Percentiles rank a stretch among this genome's conserved stretches.
Conservation (phyloP, 2,113 vertebrate species). For the Pristiophorus japonicus region DNA sequence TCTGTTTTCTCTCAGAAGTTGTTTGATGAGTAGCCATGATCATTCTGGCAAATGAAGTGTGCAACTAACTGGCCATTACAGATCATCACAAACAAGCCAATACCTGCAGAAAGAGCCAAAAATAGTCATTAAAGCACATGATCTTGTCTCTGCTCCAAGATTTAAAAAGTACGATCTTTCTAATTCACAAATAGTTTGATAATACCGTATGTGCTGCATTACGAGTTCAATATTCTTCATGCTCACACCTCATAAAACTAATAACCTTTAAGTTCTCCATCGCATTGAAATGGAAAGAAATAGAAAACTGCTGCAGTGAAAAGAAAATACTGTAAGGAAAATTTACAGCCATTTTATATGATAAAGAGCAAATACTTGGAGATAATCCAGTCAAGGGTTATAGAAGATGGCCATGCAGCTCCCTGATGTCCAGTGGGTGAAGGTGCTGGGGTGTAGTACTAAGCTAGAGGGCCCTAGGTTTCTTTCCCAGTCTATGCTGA, state of each 20-base stretch:
- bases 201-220: not conserved
- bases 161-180: not conserved
- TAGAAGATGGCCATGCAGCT: no score
- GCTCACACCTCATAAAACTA: not conserved
- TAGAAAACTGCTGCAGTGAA: no score
- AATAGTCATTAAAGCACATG: not conserved
- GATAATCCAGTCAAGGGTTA: no score
- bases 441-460: no score
- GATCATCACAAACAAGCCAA: slow-evolving; percentile 64
- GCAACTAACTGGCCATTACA: slow-evolving; percentile 62
- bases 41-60: slow-evolving; percentile 56
- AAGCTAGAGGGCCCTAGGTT: no score
- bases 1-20: slow-evolving; percentile 45
- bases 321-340: no score
- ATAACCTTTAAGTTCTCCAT: no score
- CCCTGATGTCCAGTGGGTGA: no score
- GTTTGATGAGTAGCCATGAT: slow-evolving; percentile 49
- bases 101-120: slow-evolving; percentile 46
- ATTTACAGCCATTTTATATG: no score
- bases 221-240: not conserved
- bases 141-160: not conserved
- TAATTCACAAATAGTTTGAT: not conserved
- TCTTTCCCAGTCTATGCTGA: no score
- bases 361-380: no score
- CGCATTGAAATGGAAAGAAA: no score